Conservation (phyloP, 2,888 invertebrate species). For the Ptilodon capucinus region DNA sequence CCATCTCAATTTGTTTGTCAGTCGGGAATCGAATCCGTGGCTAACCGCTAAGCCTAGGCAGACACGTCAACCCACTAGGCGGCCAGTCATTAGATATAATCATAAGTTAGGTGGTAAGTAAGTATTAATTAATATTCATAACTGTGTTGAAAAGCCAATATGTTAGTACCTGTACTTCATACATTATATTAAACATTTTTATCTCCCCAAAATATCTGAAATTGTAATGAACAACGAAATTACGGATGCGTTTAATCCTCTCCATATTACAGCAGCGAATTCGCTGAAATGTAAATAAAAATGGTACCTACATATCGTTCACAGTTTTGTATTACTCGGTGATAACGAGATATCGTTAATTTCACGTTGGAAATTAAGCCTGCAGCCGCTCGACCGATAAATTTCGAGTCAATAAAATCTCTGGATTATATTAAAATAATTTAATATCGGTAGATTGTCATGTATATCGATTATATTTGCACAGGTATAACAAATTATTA, state of each 20-base stretch:
- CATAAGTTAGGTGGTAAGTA: no score
- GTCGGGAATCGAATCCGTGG: no score
- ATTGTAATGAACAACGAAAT: background rate
- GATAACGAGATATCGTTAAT: background rate
- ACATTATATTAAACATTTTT: no score
- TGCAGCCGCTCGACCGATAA: background rate
- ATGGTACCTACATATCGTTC: background rate
- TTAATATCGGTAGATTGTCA: background rate
- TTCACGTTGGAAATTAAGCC: constrained; percentile 2
- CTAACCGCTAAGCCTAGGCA: no score
- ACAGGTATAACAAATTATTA: no score
- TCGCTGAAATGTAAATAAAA: background rate
- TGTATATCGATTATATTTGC: background rate
- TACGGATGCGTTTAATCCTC: background rate
- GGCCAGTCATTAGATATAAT: no score
- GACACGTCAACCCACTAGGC: no score
- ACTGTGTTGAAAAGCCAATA: no score
- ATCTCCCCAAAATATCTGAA: background rate
- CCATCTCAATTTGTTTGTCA: no score
- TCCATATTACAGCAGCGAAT: background rate
- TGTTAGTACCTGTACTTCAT: no score
- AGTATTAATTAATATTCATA: no score
- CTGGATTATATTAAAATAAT: background rate
- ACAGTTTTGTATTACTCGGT: background rate
- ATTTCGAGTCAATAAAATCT: background rate